phyloP scores from a whole-genome alignment of 2,113 vertebrate genomes.

The Mugil cephalus region DNA sequence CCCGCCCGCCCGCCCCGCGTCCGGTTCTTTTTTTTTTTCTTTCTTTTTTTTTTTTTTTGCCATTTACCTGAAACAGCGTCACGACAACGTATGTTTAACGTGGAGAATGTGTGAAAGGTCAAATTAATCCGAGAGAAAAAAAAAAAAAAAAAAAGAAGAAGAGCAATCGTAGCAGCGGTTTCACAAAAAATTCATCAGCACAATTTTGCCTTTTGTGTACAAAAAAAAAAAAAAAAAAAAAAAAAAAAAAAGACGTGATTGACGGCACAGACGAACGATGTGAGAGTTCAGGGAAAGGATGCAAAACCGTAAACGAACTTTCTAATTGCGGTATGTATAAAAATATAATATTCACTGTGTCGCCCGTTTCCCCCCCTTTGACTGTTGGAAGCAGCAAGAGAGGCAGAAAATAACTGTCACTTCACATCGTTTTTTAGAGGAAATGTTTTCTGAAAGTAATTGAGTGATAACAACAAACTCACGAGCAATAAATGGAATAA shows the following conservation, averaged over 20 bases:
- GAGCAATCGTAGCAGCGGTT: constrained; percentile 51
- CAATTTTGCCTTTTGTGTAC: constrained; percentile 23
- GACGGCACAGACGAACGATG: constrained; percentile 45
- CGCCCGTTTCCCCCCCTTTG: constrained; percentile 44
- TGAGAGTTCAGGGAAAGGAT: constrained; percentile 31
- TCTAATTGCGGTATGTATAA: constrained; percentile 78
- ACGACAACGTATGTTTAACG: constrained; percentile 16
- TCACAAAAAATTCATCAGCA: constrained; percentile 15
- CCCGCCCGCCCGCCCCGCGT: no score
- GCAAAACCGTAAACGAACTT: constrained; percentile 67
- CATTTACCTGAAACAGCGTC: constrained; percentile 66
- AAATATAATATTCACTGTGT: constrained; percentile 77
- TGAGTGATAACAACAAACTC: constrained; percentile 19
- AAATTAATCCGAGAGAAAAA: not conserved
- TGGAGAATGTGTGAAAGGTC: constrained; percentile 16
- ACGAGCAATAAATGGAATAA: constrained; percentile 37
- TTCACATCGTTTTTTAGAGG: not conserved
- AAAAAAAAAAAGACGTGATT: not conserved
- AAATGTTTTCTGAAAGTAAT: constrained; percentile 2
- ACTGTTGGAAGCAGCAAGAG: constrained; percentile 56
- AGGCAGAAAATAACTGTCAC: constrained; percentile 38
- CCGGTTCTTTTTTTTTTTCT: no score
- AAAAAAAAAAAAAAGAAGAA: constrained; percentile 1
- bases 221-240: constrained; percentile 25
- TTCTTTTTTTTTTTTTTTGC: constrained; percentile 28